Base-by-base conservation (phyloP, 2,888 invertebrate genomes). In the Ochropleura plecta region DNA sequence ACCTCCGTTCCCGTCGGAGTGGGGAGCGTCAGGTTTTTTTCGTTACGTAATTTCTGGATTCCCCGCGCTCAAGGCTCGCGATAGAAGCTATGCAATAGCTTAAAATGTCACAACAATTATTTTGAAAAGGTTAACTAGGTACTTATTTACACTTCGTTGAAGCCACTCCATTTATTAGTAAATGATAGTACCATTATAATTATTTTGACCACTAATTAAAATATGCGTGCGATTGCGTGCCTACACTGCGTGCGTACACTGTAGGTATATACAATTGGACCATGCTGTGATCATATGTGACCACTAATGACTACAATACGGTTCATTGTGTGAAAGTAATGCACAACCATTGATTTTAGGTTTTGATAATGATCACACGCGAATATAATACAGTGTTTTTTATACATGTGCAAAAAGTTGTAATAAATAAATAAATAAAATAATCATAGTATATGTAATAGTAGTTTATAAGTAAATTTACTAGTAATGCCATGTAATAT, bases 131-230 rank as follows among this genome's bases (percentile, higher is more conserved):
- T 69, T 77, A 77, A 81, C 76, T 14, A 30, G 30, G 30, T 30
- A 68, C 57, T 14, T 51, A 72, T 66, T 74, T 63, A 75, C 55
- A 70, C 48, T 60, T 69, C 51, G 55, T 62, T 63, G 30, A 67
- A 70, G 30, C 59, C 65, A 46, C 42, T 30, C 20, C 67, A n/a
- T 70, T 67, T 78, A 72, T 51, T 59, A 49, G 70, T 84, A 68
- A 76, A 81, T 69, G 81, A 70, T 76, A 53, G 57, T 62, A 5
- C 30, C 40, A 60, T 64, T 77, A 68, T n/a, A 59, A 69, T 73
- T 20, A 69, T 73, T 40, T 69, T 57, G 48, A 70, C 74, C 77
- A 65, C 74, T 78, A 74, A 82, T 84, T 73, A 70, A 84, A 76
- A 70, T 70, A 57, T 20, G 51, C 55, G 44, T 44, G 5, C 48